Conservation (phyloP, 2,888 invertebrate species). For the Aquatica leii region DNA sequence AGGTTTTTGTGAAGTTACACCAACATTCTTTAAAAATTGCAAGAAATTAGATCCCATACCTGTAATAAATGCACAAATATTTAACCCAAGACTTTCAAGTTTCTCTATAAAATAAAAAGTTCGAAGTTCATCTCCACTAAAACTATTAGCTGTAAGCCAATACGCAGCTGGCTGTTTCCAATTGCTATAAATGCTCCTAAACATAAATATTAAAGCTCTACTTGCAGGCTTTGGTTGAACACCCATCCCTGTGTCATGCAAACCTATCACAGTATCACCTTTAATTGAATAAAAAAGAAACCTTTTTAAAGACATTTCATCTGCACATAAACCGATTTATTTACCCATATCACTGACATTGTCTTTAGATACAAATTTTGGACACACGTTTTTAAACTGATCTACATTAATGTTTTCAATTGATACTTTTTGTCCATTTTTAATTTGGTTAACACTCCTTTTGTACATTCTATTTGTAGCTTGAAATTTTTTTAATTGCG, state of each 20-base stretch:
- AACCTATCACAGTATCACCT: not conserved
- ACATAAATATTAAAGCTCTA: conserved; percentile 5
- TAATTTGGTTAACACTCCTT: not conserved
- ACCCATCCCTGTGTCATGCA: conserved; percentile 1
- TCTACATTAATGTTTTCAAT: not conserved
- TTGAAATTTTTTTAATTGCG: not conserved
- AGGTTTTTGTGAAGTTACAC: too few relatives aligned
- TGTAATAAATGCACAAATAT: too few relatives aligned
- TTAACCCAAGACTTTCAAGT: too few relatives aligned
- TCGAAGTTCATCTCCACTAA: conserved; percentile 3
- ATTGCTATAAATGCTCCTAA: not conserved
- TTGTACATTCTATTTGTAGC: not conserved
- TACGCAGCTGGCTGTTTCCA: conserved; percentile 7
- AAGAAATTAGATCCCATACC: too few relatives aligned
- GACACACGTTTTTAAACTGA: not conserved
- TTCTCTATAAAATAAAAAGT: too few relatives aligned
- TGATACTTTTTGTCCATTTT: not conserved
- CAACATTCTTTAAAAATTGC: too few relatives aligned
- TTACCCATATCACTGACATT: not conserved
- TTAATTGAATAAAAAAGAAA: conserved; percentile 6
- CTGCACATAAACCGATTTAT: not conserved
- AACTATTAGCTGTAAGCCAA: not conserved
- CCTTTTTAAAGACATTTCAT: conserved; percentile 2
- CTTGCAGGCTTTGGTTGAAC: not conserved
- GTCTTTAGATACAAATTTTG: not conserved